Percentiles rank a stretch among this genome's conserved stretches.
Conservation (phyloP, 2,888 invertebrate genomes). For the Bellardia pandia region DNA sequence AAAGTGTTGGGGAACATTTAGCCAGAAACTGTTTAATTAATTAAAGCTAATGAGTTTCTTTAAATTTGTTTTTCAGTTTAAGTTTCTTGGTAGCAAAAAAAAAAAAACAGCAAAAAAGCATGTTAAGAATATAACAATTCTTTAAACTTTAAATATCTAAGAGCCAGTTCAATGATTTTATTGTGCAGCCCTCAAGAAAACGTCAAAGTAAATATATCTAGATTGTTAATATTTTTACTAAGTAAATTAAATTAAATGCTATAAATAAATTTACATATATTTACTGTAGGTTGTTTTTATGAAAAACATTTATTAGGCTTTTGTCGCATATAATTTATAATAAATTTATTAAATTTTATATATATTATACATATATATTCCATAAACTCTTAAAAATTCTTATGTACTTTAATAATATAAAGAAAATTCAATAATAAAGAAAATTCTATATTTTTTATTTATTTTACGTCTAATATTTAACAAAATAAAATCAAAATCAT, state of each 20-base stretch:
- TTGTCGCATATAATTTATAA: neutral
- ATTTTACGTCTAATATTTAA: too few relatives aligned
- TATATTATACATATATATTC: neutral
- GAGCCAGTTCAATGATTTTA: too few relatives aligned
- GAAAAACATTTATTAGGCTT: neutral
- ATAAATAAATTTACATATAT: too few relatives aligned
- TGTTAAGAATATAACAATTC: neutral
- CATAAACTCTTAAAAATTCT: neutral
- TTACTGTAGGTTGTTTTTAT: neutral
- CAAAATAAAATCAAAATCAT: too few relatives aligned
- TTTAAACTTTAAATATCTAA: too few relatives aligned
- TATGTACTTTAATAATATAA: neutral
- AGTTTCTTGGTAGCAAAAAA: too few relatives aligned
- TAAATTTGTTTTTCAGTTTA: neutral
- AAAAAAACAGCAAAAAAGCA: too few relatives aligned
- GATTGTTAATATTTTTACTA: too few relatives aligned
- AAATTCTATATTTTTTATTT: too few relatives aligned
- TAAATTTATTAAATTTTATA: neutral
- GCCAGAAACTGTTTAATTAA: conserved; percentile 78
- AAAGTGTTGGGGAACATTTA: conserved; percentile 6
- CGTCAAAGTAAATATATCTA: too few relatives aligned
- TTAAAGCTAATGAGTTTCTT: conserved; percentile 79
- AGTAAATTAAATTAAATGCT: too few relatives aligned
- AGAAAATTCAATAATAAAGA: neutral
- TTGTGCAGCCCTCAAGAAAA: too few relatives aligned